A percentile compares a stretch with the other conserved stretches of the same genome.
Evolutionary conservation across 2,113 vertebrate species (phyloP).

Genomic region (Phoenicopterus ruber): DNA sequence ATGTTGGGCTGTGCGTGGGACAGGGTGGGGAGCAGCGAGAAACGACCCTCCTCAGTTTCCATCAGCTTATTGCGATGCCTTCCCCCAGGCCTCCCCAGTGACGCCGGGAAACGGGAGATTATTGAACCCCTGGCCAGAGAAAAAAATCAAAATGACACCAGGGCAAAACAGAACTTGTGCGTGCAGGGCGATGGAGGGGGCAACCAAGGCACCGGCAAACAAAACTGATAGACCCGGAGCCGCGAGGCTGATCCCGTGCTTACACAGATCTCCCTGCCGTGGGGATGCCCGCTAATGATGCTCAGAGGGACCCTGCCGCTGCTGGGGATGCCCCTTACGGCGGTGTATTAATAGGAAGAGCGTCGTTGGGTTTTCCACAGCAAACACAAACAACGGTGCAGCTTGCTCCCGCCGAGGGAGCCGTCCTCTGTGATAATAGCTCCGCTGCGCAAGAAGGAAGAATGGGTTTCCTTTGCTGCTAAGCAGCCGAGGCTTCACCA

Average conservation of each 20-base stretch:
- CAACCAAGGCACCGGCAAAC: neutral
- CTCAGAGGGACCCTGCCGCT: neutral
- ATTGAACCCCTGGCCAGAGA: neutral
- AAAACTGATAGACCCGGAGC: neutral
- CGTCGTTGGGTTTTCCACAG: neutral
- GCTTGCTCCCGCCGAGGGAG: neutral
- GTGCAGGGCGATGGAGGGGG: neutral
- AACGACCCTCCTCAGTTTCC: neutral
- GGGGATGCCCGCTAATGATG: neutral
- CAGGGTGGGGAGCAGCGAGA: neutral
- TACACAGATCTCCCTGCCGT: neutral
- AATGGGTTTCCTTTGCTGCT: neutral
- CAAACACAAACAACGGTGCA: neutral
- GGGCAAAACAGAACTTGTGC: neutral
- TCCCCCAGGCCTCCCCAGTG: neutral
- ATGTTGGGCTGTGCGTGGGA: neutral
- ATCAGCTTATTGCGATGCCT: accelerated
- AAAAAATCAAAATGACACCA: neutral
- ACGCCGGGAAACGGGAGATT: neutral
- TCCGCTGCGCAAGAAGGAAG: neutral
- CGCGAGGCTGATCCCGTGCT: accelerated
- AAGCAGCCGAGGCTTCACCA: neutral
- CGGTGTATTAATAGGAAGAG: neutral
- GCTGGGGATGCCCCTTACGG: neutral
- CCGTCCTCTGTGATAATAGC: neutral